These are phyloP conservation scores for Leucophenga varia DNA, from an alignment of 1,140 invertebrate species.

Conservation along the genomic window DNA sequence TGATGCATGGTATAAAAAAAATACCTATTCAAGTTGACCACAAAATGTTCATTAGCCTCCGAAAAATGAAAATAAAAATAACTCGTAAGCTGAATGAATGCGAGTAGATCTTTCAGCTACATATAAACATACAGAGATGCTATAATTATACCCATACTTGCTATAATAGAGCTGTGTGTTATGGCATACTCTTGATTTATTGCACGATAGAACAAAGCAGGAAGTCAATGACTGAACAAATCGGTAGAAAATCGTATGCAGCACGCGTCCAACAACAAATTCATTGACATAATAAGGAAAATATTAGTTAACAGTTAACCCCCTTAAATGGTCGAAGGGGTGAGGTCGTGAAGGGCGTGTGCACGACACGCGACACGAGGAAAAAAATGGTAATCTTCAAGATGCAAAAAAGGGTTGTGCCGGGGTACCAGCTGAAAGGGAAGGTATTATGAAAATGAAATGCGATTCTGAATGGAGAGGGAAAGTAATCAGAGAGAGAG, in stretches of 20 bases:
- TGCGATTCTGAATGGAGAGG: too few relatives aligned
- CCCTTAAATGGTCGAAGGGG: constrained; percentile 9
- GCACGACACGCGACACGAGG: not conserved
- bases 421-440: constrained; percentile 1
- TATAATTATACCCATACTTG: too few relatives aligned
- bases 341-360: constrained; percentile 5
- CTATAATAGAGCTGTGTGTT: too few relatives aligned
- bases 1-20: constrained; percentile 21
- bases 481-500: constrained; percentile 16
- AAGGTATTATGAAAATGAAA: constrained; percentile 28
- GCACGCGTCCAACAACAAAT: constrained; percentile 27
- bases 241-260: constrained; percentile 4
- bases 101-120: too few relatives aligned
- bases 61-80: constrained; percentile 9
- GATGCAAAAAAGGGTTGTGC: constrained; percentile 26
- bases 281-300: constrained; percentile 18
- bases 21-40: constrained; percentile 19
- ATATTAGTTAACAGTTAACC: constrained; percentile 33
- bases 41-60: constrained; percentile 24
- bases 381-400: constrained; percentile 19
- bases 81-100: too few relatives aligned
- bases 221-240: constrained; percentile 9
- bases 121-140: too few relatives aligned
- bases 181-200: too few relatives aligned
- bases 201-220: constrained; percentile 20